Base-by-base conservation (phyloP, 2,888 invertebrate genomes). In the Machimus rusticus region DNA sequence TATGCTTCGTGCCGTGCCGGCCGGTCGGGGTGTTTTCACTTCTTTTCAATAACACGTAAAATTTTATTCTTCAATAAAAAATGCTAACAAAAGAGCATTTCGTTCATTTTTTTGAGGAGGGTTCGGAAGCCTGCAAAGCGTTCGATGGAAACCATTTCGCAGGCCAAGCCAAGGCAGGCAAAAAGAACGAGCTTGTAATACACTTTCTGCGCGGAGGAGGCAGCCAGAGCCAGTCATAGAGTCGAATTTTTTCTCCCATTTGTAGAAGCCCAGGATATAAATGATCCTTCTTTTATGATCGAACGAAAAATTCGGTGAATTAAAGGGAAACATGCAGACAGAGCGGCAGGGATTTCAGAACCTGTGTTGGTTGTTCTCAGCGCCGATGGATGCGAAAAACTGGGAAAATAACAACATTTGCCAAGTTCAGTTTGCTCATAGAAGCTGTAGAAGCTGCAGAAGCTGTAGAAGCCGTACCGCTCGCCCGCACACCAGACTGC, bases 1-100 rank as follows among this genome's bases (percentile, higher is more conserved):
- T 82, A 82, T 82, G 57, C 37, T 31, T 57, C 37, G 82, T 57
- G 34, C 82, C 57, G 39, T 9, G 9, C 23, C 39, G 57, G 82
- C 66, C 34, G 57, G 39, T 5, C 37, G 5, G 34, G n/a, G 34
- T 23, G 39, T 57, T 51, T 51, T 46, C 86, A 74, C 51, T 46
- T 74, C 76, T 86, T 76, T 86, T 86, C 86, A 86, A 77, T 86
- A 76, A 78, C 76, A 77, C 55, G 76, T 76, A 86, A 86, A 86
- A 86, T 78, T 86, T 85, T 85, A 85, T 85, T 74, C 74, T 85
- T 46, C 74, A 85, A 85, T 85, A 85, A 66, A 85, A 85, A 85
- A 74, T 66, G 34, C 82, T 82, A 57, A 82, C 57, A 57, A 82
- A 46, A 57, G 57, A 57, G 57, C 2, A 28, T 31, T 31, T 76